Evolutionary conservation across 2,113 vertebrate genomes (phyloP).

Genomic region (Poeciliopsis occidentalis): DNA sequence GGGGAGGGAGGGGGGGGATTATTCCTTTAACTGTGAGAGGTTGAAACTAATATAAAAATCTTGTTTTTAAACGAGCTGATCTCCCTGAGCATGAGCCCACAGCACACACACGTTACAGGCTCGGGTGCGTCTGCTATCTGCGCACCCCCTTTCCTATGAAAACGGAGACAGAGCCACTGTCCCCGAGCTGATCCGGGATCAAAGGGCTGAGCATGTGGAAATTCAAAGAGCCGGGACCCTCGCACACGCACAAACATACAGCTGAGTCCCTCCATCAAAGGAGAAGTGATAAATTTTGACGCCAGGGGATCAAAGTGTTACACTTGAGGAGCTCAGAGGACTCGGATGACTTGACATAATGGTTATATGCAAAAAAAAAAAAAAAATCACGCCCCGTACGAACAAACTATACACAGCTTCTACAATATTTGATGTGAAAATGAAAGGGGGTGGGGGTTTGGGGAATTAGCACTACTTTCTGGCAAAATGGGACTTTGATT

Average conservation of each 20-base stretch:
- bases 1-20: neutral
- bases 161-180: slow-evolving; percentile 28
- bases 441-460: slow-evolving; percentile 28
- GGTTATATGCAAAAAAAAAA: slow-evolving; percentile 9
- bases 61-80: neutral
- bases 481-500: slow-evolving; percentile 64
- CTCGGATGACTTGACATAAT: slow-evolving; percentile 32
- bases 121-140: slow-evolving; percentile 16
- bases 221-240: slow-evolving; percentile 31
- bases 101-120: neutral
- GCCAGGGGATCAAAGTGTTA: slow-evolving; percentile 34
- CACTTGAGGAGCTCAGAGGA: slow-evolving; percentile 22
- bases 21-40: neutral
- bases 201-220: slow-evolving; percentile 23
- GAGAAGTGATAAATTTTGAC: slow-evolving; percentile 37
- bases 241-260: slow-evolving; percentile 23
- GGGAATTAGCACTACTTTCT: slow-evolving; percentile 45
- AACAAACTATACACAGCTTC: neutral
- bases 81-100: slow-evolving; percentile 6
- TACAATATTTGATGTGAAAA: slow-evolving; percentile 27
- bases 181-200: slow-evolving; percentile 56
- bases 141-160: slow-evolving; percentile 2
- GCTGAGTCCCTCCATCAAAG: slow-evolving; percentile 28
- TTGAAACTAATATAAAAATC: neutral
- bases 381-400: neutral